Conservation (phyloP, 92 coral and sea anemone species). For the Palythoa grandiflora region DNA sequence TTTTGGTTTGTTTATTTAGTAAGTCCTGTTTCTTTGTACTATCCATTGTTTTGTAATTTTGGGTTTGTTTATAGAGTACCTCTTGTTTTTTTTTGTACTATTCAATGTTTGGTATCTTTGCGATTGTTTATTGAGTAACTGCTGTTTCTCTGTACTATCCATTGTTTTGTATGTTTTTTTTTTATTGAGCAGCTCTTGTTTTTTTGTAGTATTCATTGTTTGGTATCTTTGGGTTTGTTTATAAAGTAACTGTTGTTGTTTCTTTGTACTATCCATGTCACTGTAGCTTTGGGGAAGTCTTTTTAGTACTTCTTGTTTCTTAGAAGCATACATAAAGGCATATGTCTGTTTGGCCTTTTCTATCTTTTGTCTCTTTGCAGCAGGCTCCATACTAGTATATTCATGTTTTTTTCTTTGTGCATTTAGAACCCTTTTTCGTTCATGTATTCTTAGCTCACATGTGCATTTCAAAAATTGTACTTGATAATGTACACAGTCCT, state of each 20-base stretch:
- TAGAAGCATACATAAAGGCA: conserved; percentile 23
- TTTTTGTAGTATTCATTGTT: conserved; percentile 5
- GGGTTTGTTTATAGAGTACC: neutral
- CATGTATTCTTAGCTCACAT: conserved; percentile 24
- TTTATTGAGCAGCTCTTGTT: neutral
- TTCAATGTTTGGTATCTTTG: neutral
- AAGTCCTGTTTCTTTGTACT: neutral
- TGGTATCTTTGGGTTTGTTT: conserved; percentile 15
- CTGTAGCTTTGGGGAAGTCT: neutral
- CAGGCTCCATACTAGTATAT: conserved; percentile 33
- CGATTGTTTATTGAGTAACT: neutral
- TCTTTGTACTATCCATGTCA: neutral
- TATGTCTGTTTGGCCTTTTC: conserved; percentile 9
- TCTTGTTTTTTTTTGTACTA: neutral
- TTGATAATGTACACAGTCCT: conserved; percentile 26
- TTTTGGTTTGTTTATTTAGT: neutral
- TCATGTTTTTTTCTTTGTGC: conserved; percentile 32
- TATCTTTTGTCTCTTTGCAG: conserved; percentile 27
- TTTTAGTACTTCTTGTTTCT: neutral
- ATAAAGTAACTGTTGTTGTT: conserved; percentile 2
- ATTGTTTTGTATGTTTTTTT: neutral
- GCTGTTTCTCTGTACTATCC: neutral
- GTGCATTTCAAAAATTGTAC: conserved; percentile 17
- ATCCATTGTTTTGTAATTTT: neutral
- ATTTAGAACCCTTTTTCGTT: conserved; percentile 2